phyloP scores from a whole-genome alignment of 2,797 vertebrate species.

The Peromyscus eremicus region DNA sequence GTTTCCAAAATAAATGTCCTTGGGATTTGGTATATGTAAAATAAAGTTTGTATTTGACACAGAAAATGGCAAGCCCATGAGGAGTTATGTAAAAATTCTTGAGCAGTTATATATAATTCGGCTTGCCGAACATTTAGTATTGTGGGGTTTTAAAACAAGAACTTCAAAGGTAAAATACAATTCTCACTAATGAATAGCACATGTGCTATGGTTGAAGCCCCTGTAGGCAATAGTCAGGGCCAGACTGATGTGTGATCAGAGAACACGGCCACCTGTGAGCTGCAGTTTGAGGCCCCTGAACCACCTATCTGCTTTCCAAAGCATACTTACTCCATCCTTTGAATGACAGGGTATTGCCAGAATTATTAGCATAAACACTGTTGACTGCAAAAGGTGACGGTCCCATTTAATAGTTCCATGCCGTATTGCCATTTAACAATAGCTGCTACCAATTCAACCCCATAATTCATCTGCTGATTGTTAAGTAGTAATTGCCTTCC shows the following conservation, averaged over 20 bases:
- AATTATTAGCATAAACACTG: background rate
- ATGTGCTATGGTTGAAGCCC: slow-evolving; percentile 56
- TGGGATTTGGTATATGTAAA: slow-evolving; percentile 69
- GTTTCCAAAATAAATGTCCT: slow-evolving; percentile 74
- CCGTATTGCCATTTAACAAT: background rate
- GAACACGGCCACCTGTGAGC: slow-evolving; percentile 51
- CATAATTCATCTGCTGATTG: background rate
- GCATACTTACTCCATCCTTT: background rate
- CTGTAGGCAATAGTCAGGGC: slow-evolving; percentile 51
- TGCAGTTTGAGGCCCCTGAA: background rate
- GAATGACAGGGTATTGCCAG: background rate
- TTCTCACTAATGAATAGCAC: slow-evolving; percentile 77
- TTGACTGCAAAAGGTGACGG: background rate
- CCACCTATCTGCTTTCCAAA: background rate
- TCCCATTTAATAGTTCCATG: background rate
- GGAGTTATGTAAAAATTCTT: slow-evolving; percentile 62
- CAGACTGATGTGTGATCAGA: slow-evolving; percentile 55
- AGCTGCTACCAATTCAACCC: background rate
- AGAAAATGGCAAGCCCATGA: slow-evolving; percentile 68
- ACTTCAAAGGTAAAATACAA: slow-evolving; percentile 80
- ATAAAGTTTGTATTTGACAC: slow-evolving; percentile 74
- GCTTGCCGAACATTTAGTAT: slow-evolving; percentile 76
- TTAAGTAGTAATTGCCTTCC: background rate
- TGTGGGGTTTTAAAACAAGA: slow-evolving; percentile 80
- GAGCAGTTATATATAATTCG: slow-evolving; percentile 66